Base-by-base conservation (phyloP, 2,113 vertebrate genomes). In the Penelope pileata region DNA sequence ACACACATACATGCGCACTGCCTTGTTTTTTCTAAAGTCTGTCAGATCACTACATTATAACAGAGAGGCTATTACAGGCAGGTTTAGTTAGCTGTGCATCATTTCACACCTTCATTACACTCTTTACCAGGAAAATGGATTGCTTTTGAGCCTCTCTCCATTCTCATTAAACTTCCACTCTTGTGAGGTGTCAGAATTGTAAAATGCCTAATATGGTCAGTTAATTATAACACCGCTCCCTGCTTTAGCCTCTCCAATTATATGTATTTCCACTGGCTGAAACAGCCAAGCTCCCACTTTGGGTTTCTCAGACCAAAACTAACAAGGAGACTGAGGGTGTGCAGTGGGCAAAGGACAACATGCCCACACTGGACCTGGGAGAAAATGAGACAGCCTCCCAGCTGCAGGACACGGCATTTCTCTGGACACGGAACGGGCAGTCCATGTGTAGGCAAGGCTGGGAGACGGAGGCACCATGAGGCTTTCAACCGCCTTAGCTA, bases 131-230 rank as follows among this genome's bases (percentile, higher is more conserved):
- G 87, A 93, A 97, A 97, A 97, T 91, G 87, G 95, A 97, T 97
- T 95, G 89, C 93, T 97, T 97, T 80, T 10, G 42, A 92, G 84
- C 79, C 34, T 68, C 91, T 96, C 93, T 96, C 84, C 81, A 70
- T 96, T 96, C 91, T 93, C 94, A 97, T 97, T 95, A 96, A 96
- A 94, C 63, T 91, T 97, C 93, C 96, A 96, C 84, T 93, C 96
- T 96, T 82, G 96, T 16, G 21, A 86, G 69, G 92, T 94, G 81
- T 97, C 92, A 91, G 89, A 96, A 93, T 56, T 93, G 87, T 90
- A 96, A 96, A 97, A 97, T 60, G 96, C 83, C 86, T 96, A 97
- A 96, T 90, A 80, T 7, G 9, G 86, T 78, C 96, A 94, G 93
- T 97, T 98, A 97, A 97, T 98, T 97, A 95, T 84, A 96, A 93